Evolutionary conservation across 1,140 invertebrate genomes (phyloP), one percentile per base, ranked within the genome.

Genomic region (Bactericera cockerelli): DNA sequence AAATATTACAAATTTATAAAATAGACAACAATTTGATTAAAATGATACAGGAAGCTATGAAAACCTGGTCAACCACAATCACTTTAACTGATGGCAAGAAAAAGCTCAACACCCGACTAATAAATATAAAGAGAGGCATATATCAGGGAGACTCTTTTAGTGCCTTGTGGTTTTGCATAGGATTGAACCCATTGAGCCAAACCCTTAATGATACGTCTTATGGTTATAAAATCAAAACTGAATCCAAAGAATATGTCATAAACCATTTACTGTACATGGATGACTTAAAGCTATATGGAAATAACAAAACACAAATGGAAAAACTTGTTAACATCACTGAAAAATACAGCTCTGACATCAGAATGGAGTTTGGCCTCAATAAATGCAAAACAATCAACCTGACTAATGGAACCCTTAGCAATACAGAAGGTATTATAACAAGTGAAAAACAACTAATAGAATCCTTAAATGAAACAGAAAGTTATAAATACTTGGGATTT

Each of bases 161-260:
- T 58, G 22, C 63, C 1, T 14, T 63, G 1, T 63, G 28, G 63
- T 63, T 63, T 26, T 62, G 63, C 28, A 22, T 56, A 19, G 55
- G 6, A 56, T 24, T 56, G 11, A 56, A 26, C 22, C 55, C 55
- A 2, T 16, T 56, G 4, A 26, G 22, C 11, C 2, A 56, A 6
- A 6, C 11, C 11, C 55, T 56, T 2, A 56, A 22, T 8, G 26
- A 3, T 8, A 28, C 22, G 26, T 22, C 6, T 2, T 4, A 10
- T 10, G 55, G 55, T 2, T 56, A 6, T n/a, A n/a, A 56, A 2
- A 24, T 56, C 55, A 56, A 28, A 56, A 10, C 42, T n/a, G n/a
- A 49, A n/a, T n/a, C n/a, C n/a, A n/a, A n/a, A n/a, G n/a, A n/a
- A n/a, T 49, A 49, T 16, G 19, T 6, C 4, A 49, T 56, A 14